Conservation (phyloP, 2,113 vertebrate genomes). For the Peromyscus californicus region DNA sequence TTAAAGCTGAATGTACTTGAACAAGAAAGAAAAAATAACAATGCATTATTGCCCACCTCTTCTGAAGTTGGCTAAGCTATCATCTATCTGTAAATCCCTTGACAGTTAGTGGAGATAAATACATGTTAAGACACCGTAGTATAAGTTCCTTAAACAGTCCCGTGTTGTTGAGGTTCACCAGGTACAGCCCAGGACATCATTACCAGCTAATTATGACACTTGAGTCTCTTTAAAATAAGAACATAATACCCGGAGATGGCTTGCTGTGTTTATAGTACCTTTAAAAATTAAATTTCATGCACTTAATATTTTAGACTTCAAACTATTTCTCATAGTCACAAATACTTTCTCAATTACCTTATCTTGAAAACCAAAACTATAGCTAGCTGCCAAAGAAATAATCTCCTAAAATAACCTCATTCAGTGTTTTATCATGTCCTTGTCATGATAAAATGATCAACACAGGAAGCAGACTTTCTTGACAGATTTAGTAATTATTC, state of each 20-base stretch:
- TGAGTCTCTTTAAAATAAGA: not conserved
- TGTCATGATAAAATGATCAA: not conserved
- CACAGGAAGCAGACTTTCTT: not conserved
- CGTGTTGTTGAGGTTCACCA: rapidly evolving
- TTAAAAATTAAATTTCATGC: not conserved
- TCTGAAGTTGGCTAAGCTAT: not conserved
- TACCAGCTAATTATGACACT: not conserved
- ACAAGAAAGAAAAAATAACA: not conserved
- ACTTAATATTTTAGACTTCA: not conserved
- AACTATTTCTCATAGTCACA: slow-evolving; percentile 3
- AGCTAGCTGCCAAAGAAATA: not conserved
- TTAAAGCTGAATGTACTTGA: slow-evolving; percentile 7
- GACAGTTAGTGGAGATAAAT: not conserved
- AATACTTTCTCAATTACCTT: not conserved
- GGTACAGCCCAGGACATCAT: not conserved
- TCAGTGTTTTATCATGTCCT: not conserved
- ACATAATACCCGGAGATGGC: not conserved
- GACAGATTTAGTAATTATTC: not conserved
- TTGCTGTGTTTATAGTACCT: not conserved
- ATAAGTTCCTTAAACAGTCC: not conserved
- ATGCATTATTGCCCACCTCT: not conserved
- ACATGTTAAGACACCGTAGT: not conserved
- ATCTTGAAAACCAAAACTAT: not conserved
- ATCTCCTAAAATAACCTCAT: not conserved
- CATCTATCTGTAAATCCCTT: not conserved